Evolutionary conservation across 92 coral and sea anemone species (phyloP), one percentile per base, ranked within the genome.

Genomic region (Paramuricea clavata): DNA sequence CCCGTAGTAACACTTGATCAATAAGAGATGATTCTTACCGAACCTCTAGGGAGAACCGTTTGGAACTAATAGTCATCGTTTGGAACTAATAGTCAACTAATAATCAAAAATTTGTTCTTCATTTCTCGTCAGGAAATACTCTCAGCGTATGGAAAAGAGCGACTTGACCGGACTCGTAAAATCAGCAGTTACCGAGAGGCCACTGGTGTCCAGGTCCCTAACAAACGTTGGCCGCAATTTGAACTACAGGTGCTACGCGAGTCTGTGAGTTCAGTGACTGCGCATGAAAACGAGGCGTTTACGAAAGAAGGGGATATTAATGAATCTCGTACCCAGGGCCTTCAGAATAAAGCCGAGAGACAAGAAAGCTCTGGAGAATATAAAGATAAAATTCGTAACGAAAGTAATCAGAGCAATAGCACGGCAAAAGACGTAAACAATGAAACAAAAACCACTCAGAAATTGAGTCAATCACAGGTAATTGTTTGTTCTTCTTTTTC

Each of bases 101-200:
- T n/a, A n/a, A n/a, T n/a, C n/a, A n/a, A n/a, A n/a, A n/a, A 69
- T 21, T 34, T 6, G 30, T 30, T 19, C 43, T 0, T 25, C 44
- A 17, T 72, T 6, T 33, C 34, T 16, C 22, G 49, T 35, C 19
- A 78, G 83, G 83, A 15, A 12, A 78, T 78, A 19, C 83, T 78
- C 7, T 52, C 83, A 1, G 83, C 83, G 47, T 78, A 78, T 62
- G 83, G 83, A 52, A 78, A 62, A 19, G 83, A 78, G 49, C 44
- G 83, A 57, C 41, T 78, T 11, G 56, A 78, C 50, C 59, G 61
- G 34, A 78, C 83, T 30, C 68, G 69, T n/a, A 78, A 78, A 30
- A 50, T 27, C 15, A 76, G 81, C 28, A 76, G n/a, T 12, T 33
- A 12, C 11, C 60, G 49, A 17, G 69, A 32, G 21, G 69, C 69